Conservation (phyloP, 2,113 vertebrate species). For the Verasper variegatus region DNA sequence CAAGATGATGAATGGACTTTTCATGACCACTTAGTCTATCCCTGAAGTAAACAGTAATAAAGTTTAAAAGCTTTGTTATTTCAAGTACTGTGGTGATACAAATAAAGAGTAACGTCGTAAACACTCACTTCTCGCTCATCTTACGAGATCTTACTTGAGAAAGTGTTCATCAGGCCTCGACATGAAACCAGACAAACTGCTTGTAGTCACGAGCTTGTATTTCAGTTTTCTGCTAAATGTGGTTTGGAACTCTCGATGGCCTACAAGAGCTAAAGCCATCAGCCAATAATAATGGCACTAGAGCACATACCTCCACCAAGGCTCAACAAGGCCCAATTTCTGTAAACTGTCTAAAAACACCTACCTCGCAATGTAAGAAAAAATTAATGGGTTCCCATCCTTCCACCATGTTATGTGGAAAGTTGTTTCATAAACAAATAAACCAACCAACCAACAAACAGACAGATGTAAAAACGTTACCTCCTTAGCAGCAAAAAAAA, state of each 20-base stretch:
- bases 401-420: too few relatives aligned
- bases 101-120: conserved; percentile 22
- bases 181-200: conserved; percentile 1
- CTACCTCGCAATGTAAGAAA: too few relatives aligned
- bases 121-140: background rate
- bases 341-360: too few relatives aligned
- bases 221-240: background rate
- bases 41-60: conserved; percentile 1
- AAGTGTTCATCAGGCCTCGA: too few relatives aligned
- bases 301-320: too few relatives aligned
- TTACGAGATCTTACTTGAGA: too few relatives aligned
- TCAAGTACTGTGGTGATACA: background rate
- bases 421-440: too few relatives aligned
- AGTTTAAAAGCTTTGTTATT: conserved; percentile 33
- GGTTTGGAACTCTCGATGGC: background rate
- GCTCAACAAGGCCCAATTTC: too few relatives aligned
- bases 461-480: too few relatives aligned
- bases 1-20: background rate
- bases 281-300: background rate
- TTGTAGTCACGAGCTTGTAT: background rate
- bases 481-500: too few relatives aligned
- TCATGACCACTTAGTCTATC: conserved; percentile 7
- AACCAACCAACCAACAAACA: too few relatives aligned
- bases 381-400: too few relatives aligned
- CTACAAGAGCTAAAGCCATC: background rate